phyloP scores from a whole-genome alignment of 2,888 invertebrate genomes.

The Rhagonycha lutea region DNA sequence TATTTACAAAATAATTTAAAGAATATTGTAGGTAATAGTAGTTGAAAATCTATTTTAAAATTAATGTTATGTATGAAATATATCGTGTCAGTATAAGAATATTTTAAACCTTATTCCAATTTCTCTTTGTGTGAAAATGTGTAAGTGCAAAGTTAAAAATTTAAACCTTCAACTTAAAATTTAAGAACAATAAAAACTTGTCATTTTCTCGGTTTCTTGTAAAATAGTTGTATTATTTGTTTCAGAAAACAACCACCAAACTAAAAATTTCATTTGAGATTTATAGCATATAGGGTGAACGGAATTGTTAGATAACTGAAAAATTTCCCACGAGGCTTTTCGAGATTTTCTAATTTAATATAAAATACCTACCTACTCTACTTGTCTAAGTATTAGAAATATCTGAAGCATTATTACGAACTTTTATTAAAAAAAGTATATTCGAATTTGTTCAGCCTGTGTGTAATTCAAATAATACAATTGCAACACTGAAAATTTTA shows the following conservation, averaged over 20 bases:
- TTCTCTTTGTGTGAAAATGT: not conserved
- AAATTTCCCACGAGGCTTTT: conserved; percentile 1
- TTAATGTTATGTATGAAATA: not conserved
- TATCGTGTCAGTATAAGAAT: not conserved
- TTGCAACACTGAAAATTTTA: no score
- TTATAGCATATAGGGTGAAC: not conserved
- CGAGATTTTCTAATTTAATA: conserved; percentile 1
- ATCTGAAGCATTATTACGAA: not conserved
- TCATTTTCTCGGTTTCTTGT: not conserved
- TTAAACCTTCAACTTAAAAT: not conserved
- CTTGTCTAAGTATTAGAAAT: not conserved
- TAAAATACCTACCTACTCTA: not conserved
- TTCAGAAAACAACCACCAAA: not conserved
- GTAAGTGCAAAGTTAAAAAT: not conserved
- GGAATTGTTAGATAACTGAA: conserved; percentile 4
- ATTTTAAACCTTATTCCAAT: not conserved
- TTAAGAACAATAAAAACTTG: not conserved
- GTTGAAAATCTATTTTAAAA: no score
- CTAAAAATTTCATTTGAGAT: conserved; percentile 2
- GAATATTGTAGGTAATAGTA: no score
- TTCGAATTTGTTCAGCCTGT: not conserved
- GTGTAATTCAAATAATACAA: no score
- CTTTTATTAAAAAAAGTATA: not conserved
- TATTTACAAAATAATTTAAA: no score
- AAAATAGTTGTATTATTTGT: not conserved